Evolutionary conservation across 2,888 invertebrate genomes (phyloP), one percentile per base, ranked within the genome.

Genomic region (Nemotelus pantherinus): DNA sequence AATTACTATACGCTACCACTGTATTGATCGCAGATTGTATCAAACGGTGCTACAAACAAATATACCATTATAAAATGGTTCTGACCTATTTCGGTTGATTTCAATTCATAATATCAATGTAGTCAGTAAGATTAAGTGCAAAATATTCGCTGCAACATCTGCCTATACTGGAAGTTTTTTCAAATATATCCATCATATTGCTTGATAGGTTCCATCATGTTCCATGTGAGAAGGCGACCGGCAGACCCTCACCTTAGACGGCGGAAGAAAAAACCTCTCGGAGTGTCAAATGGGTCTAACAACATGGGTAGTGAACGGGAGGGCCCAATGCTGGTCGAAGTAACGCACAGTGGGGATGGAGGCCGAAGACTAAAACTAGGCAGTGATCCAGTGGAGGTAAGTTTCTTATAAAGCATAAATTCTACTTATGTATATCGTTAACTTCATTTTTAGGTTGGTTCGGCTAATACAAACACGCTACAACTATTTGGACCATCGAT

Each of bases 191-290:
- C 47, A 48, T 64, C 68, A 6, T 64, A 10, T 63, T 67, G 60
- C 64, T 80, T 86, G 84, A 72, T 88, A 95, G 97, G 97, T 88
- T 96, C 96, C 84, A 95, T 98, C 85, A 98, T 97, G 94, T 98
- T 98, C 88, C 98, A 98, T 89, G 95, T 98, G 86, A 91, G 97
- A 85, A 91, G 96, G 86, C 91, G 97, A 85, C 96, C 98, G 82
- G 94, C 95, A 71, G 97, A 97, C 87, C 93, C 94, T 83, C 94
- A 94, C 86, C 96, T 95, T 80, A 92, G 96, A 80, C 93, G 96
- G 82, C 92, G 96, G 83, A 95, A 97, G 90, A 97, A 97, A 90
- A 93, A 93, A 86, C 89, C 89, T 25, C 87, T 88, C 84, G 88
- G 87, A 43, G 83, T 87, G 64, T 84, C 87, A 70, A 88, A 89